Base-by-base conservation (phyloP, 2,113 vertebrate species). In the Sisor rabdophorus region DNA sequence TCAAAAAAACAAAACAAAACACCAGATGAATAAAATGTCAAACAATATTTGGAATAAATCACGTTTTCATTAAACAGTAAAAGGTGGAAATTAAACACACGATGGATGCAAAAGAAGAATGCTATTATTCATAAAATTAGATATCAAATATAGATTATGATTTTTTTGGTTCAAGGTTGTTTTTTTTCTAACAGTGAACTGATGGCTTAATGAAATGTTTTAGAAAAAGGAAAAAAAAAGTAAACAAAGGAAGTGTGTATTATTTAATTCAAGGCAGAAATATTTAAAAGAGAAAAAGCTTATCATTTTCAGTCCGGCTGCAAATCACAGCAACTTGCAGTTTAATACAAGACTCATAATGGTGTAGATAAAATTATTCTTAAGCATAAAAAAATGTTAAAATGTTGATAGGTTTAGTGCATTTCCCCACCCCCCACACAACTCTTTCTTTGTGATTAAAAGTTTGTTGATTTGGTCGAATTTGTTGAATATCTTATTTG, bases 251-350 rank as follows among this genome's bases (percentile, higher is more conserved):
- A 69, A 78, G 16, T 76, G 72, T 86, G 81, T 86, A 76, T 84
- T 89, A 81, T 91, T 90, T 87, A 88, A 88, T 91, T 87, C 88
- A 89, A 89, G 86, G 87, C 89, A 89, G 90, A 87, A 85, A 88
- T 87, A 85, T 86, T 87, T 76, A 85, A 84, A 44, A 10, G 86
- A 85, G 68, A 26, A 54, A 81, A 30, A 26, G n/a, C 16, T 47
- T 47, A 16, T 3, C 22, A 19, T 64, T 30, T 54, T 15, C 36
- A 24, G 22, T 36, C 32, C 11, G 28, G 20, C 40, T 52, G 67
- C 36, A 77, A 60, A 59, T 52, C 48, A 53, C 50, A 70, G 70
- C 22, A 11, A 68, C 24, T 76, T 47, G 65, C 36, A 64, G 54
- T 50, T 64, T 26, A 55, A 75, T 47, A 7, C 19, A 30, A 68